These are phyloP conservation scores for Otolemur garnettii DNA, from an alignment of 2,113 vertebrate genomes.

Conservation along the genomic window DNA sequence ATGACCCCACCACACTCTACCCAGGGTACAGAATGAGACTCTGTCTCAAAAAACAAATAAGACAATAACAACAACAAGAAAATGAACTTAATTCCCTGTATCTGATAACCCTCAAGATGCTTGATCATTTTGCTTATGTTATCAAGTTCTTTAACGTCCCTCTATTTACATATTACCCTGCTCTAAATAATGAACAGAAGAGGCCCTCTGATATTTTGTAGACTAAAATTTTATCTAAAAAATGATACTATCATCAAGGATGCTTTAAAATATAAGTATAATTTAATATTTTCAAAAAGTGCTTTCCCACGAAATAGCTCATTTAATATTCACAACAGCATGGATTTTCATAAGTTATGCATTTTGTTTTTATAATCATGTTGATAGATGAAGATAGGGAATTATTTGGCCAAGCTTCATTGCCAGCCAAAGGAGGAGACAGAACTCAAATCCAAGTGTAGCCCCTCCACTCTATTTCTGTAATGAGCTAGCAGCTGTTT, in stretches of 20 bases:
- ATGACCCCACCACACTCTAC: no score
- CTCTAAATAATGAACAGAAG: background rate
- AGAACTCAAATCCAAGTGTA: background rate
- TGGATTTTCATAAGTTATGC: background rate
- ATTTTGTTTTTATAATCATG: background rate
- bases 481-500: background rate
- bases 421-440: background rate
- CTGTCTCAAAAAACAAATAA: no score
- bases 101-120: background rate
- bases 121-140: background rate
- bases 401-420: background rate
- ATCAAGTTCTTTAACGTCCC: background rate
- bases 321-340: background rate
- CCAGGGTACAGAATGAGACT: no score
- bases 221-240: slow-evolving; percentile 4
- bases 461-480: background rate
- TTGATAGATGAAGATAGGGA: background rate
- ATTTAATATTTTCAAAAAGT: background rate
- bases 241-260: background rate
- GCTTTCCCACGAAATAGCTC: background rate
- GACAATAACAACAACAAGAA: no score
- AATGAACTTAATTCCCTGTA: background rate
- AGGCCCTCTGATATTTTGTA: background rate
- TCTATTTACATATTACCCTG: slow-evolving; percentile 2
- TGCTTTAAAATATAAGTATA: background rate